Percentiles rank a stretch among this genome's conserved stretches.
Conservation (phyloP, 2,797 vertebrate species). For the Melanotaenia parkinsoni region DNA sequence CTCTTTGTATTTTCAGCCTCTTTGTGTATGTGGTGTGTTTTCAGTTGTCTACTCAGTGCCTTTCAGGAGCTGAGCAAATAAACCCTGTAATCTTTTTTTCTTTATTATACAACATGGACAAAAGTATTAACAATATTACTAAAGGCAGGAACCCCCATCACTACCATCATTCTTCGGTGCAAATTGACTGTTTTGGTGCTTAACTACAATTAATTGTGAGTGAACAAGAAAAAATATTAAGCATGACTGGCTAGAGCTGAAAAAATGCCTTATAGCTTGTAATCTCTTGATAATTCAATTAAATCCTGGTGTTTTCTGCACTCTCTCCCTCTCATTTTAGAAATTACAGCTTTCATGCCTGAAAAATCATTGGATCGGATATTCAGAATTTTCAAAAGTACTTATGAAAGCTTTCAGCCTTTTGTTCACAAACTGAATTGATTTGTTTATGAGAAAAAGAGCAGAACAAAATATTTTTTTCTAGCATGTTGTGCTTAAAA, state of each 20-base stretch:
- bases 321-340: slow-evolving; percentile 18
- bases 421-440: slow-evolving; percentile 79
- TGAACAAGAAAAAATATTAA: slow-evolving; percentile 46
- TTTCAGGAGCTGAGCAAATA: slow-evolving; percentile 49
- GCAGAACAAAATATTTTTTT: slow-evolving; percentile 53
- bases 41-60: slow-evolving; percentile 38
- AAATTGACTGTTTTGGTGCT: slow-evolving; percentile 22
- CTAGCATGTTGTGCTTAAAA: slow-evolving; percentile 57
- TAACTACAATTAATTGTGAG: slow-evolving; percentile 20
- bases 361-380: slow-evolving; percentile 15
- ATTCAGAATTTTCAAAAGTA: slow-evolving; percentile 45
- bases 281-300: slow-evolving; percentile 31
- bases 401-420: slow-evolving; percentile 62
- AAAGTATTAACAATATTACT: slow-evolving; percentile 60
- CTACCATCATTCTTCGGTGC: slow-evolving; percentile 11
- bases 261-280: slow-evolving; percentile 26
- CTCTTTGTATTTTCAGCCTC: slow-evolving; percentile 47
- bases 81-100: slow-evolving; percentile 67
- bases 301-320: slow-evolving; percentile 8
- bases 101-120: slow-evolving; percentile 60
- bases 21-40: slow-evolving; percentile 32
- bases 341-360: slow-evolving; percentile 24
- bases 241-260: slow-evolving; percentile 23
- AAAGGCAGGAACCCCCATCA: slow-evolving; percentile 15
- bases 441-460: slow-evolving; percentile 77